Evolutionary conservation across 2,888 invertebrate genomes (phyloP).

Genomic region (Chrysina gloriosa): DNA sequence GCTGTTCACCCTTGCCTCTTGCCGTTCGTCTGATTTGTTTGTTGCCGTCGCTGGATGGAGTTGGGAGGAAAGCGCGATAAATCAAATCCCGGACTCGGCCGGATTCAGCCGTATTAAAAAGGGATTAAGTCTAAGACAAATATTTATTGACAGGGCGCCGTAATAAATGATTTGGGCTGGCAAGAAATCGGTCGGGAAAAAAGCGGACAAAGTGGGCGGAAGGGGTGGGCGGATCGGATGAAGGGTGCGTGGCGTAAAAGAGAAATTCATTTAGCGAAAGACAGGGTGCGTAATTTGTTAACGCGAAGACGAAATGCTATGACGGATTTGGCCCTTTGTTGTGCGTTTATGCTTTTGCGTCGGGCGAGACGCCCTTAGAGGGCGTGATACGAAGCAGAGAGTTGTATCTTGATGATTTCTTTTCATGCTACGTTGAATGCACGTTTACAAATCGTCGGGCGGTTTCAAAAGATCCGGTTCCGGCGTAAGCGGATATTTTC

Average conservation of each 20-base stretch:
- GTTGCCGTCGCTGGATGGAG: not conserved
- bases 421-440: conserved; percentile 6
- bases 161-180: conserved; percentile 21
- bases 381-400: not conserved
- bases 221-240: not conserved
- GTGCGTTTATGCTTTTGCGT: conserved; percentile 3
- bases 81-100: conserved; percentile 1
- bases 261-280: conserved; percentile 26
- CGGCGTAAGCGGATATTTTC: not conserved
- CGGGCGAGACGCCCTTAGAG: not conserved
- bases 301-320: conserved; percentile 10
- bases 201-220: not conserved
- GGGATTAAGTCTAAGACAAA: conserved; percentile 33
- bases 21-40: not conserved
- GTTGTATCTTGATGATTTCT: not conserved
- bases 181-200: not conserved
- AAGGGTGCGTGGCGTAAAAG: conserved; percentile 10
- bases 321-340: conserved; percentile 19
- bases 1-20: not conserved
- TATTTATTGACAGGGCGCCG: conserved; percentile 30
- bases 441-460: conserved; percentile 9
- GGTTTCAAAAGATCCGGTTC: not conserved
- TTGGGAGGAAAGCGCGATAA: not conserved
- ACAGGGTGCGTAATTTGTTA: conserved; percentile 26
- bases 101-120: conserved; percentile 16